Percentiles rank a stretch among this genome's conserved stretches.
These are phyloP conservation scores for Spisula solida DNA, from an alignment of 2,888 invertebrate species.

Conservation along the genomic window DNA sequence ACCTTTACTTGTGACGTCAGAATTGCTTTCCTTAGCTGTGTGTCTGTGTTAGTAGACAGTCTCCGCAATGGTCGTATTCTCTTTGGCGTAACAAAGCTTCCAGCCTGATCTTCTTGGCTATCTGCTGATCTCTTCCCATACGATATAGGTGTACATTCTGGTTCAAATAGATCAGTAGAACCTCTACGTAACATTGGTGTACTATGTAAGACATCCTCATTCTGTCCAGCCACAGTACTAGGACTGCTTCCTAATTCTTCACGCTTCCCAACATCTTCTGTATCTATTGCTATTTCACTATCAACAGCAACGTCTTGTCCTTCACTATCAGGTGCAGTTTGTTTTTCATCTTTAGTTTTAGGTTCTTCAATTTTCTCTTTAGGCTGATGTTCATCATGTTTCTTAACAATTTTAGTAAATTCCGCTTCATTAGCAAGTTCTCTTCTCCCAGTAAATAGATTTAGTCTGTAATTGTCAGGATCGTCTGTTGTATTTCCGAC, in stretches of 20 bases:
- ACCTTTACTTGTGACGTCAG: constrained; percentile 79
- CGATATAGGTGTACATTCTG: constrained; percentile 72
- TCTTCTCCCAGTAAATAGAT: constrained; percentile 59
- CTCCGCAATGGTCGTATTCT: constrained; percentile 70
- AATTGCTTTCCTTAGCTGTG: constrained; percentile 72
- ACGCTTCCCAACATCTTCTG: not conserved
- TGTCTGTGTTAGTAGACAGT: constrained; percentile 76
- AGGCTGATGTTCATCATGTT: not conserved
- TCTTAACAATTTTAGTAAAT: constrained; percentile 30
- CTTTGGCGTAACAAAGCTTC: constrained; percentile 72
- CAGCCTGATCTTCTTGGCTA: constrained; percentile 39
- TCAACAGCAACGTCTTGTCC: not conserved
- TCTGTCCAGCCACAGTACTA: not conserved
- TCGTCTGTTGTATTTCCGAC: not conserved
- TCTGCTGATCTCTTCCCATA: constrained; percentile 36
- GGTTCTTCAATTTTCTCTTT: not conserved
- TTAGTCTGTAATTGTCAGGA: constrained; percentile 51
- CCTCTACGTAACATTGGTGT: constrained; percentile 66
- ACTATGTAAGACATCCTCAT: constrained; percentile 61
- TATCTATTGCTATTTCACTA: not conserved
- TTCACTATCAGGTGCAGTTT: not conserved
- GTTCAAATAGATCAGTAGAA: constrained; percentile 71
- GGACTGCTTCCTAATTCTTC: not conserved
- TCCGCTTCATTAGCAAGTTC: constrained; percentile 34
- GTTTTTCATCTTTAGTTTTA: not conserved